Conservation (phyloP, 2,888 invertebrate genomes). For the Drosophila conformis region DNA sequence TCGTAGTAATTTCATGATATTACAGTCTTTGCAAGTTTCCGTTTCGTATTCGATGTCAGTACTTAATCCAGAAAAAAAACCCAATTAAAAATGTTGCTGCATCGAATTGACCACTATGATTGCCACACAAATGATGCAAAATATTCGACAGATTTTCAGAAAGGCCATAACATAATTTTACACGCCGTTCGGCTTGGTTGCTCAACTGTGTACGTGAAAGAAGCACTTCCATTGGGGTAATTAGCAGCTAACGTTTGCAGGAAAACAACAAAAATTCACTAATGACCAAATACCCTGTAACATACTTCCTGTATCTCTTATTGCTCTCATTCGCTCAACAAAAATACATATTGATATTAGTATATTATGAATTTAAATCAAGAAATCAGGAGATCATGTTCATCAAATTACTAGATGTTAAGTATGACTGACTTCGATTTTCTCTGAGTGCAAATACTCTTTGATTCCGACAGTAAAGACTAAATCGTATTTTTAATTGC, state of each 20-base stretch:
- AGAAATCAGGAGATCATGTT: neutral
- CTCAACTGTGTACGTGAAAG: conserved; percentile 47
- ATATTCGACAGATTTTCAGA: conserved; percentile 14
- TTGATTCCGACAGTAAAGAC: neutral
- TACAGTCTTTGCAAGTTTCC: conserved; percentile 44
- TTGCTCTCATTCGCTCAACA: neutral
- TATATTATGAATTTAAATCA: neutral
- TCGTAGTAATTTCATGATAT: conserved; percentile 32
- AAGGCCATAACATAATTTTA: conserved; percentile 16
- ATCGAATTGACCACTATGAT: conserved; percentile 21
- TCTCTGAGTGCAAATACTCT: conserved; percentile 3
- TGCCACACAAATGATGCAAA: conserved; percentile 25
- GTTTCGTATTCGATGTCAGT: conserved; percentile 8
- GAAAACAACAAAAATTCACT: neutral
- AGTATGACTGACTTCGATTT: neutral
- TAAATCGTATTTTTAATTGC: neutral
- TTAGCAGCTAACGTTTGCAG: conserved; percentile 30
- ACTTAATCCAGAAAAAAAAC: conserved; percentile 35
- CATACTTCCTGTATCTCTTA: neutral
- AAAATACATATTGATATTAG: neutral
- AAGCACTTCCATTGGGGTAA: conserved; percentile 38
- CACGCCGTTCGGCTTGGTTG: conserved; percentile 59
- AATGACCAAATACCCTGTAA: conserved; percentile 18
- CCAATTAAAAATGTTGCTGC: conserved; percentile 24
- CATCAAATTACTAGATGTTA: neutral